A percentile compares a stretch with the other conserved stretches of the same genome.
Conservation (phyloP, 2,113 vertebrate species). For the Echinops telfairi region DNA sequence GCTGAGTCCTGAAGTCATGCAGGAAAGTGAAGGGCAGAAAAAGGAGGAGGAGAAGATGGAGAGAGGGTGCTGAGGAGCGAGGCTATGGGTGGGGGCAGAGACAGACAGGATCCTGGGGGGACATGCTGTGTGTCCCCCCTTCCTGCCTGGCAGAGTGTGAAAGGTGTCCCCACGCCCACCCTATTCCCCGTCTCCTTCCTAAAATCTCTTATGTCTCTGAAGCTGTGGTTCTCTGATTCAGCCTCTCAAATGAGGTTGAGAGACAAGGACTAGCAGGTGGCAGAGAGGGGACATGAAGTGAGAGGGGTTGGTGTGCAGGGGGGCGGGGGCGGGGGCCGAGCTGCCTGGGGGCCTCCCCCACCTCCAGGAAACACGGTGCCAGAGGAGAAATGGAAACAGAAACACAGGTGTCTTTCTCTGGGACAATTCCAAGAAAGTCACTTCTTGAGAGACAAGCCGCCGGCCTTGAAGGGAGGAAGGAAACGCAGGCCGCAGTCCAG, state of each 20-base stretch:
- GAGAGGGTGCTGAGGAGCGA: background rate
- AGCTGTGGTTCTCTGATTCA: background rate
- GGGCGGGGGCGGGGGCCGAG: too few relatives aligned
- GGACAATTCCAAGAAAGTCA: conserved; percentile 75
- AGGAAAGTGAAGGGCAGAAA: background rate
- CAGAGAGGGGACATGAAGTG: background rate
- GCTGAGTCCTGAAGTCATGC: background rate
- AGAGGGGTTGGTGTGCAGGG: background rate
- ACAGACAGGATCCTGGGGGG: background rate
- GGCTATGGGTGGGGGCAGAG: too few relatives aligned
- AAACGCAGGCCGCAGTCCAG: conserved; percentile 6
- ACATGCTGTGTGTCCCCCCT: background rate
- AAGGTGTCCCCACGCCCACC: background rate
- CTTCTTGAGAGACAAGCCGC: background rate
- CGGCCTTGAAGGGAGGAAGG: conserved; percentile 77
- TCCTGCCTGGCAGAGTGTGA: too few relatives aligned
- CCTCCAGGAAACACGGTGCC: conserved; percentile 33
- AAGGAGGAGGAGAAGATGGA: background rate
- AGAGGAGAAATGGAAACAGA: conserved; percentile 80
- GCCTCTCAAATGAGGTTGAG: background rate
- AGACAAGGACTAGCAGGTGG: background rate
- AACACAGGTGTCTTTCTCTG: conserved; percentile 68
- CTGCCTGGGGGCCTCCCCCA: background rate
- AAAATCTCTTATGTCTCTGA: background rate
- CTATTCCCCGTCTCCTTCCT: background rate